Conservation (phyloP, 2,113 vertebrate species). For the Columba livia region DNA sequence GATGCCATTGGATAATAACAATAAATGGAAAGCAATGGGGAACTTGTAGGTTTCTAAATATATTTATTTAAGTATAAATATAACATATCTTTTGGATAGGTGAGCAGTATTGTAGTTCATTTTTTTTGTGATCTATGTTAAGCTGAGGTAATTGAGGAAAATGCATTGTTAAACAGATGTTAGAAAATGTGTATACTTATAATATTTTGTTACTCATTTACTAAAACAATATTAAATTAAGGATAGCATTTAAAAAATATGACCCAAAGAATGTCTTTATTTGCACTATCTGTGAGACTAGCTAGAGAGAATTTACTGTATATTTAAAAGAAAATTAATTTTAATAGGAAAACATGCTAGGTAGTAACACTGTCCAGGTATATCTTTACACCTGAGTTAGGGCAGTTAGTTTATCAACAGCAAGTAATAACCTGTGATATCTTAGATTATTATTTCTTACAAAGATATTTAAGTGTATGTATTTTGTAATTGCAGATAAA, state of each 20-base stretch:
- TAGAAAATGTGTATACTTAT: conserved; percentile 57
- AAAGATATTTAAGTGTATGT: conserved; percentile 68
- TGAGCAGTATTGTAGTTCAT: conserved; percentile 46
- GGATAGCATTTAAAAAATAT: conserved; percentile 57
- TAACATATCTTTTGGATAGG: conserved; percentile 58
- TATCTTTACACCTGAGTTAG: conserved; percentile 23
- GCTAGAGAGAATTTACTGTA: conserved; percentile 71
- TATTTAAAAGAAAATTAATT: conserved; percentile 69
- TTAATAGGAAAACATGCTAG: conserved; percentile 51
- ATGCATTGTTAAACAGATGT: conserved; percentile 5
- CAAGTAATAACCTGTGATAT: conserved; percentile 44
- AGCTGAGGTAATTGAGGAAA: conserved; percentile 16
- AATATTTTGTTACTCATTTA: conserved; percentile 72
- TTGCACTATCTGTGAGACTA: conserved; percentile 81
- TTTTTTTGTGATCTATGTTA: conserved; percentile 55
- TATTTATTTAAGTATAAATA: conserved; percentile 74
- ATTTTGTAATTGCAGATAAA: conserved; percentile 73
- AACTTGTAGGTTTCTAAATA: conserved; percentile 61
- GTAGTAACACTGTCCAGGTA: conserved; percentile 69
- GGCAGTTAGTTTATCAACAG: conserved; percentile 55
- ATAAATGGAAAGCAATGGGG: conserved; percentile 31
- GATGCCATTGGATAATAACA: conserved; percentile 48
- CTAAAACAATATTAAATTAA: conserved; percentile 57
- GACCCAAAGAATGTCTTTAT: conserved; percentile 85
- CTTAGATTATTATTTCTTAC: conserved; percentile 54